phyloP scores from a whole-genome alignment of 2,888 invertebrate species.

The Metellina segmentata region DNA sequence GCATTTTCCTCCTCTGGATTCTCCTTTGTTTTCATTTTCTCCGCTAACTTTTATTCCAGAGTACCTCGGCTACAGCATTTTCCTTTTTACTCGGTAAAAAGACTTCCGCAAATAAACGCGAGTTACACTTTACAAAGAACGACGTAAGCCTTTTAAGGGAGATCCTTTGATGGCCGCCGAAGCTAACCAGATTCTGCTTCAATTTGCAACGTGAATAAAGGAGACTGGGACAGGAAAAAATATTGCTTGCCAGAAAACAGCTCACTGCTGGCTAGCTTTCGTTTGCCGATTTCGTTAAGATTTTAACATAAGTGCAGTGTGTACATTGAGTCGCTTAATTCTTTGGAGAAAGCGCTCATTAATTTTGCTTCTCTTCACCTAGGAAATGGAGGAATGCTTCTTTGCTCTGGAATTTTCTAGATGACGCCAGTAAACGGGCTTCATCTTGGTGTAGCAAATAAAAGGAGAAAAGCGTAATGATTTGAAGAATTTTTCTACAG shows the following conservation, averaged over 20 bases:
- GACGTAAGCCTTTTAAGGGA: neutral
- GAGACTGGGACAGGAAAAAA: neutral
- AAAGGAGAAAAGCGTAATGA: neutral
- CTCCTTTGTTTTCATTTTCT: neutral
- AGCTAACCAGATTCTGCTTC: neutral
- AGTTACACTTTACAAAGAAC: neutral
- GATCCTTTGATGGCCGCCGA: neutral
- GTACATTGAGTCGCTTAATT: neutral
- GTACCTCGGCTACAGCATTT: neutral
- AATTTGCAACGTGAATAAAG: neutral
- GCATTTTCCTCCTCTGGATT: neutral
- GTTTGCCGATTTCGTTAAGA: neutral
- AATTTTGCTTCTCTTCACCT: neutral
- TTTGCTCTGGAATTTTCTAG: neutral
- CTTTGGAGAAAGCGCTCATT: neutral
- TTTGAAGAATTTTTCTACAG: neutral
- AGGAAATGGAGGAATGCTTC: neutral
- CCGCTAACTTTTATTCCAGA: neutral
- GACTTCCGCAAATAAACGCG: neutral
- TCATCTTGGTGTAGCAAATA: neutral
- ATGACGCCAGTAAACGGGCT: neutral
- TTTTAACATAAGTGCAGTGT: neutral
- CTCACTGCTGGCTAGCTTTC: neutral
- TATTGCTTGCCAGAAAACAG: neutral
- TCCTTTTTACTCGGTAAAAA: neutral